Base-by-base conservation (phyloP, 2,888 invertebrate genomes). In the Malthinus flaveolus region DNA sequence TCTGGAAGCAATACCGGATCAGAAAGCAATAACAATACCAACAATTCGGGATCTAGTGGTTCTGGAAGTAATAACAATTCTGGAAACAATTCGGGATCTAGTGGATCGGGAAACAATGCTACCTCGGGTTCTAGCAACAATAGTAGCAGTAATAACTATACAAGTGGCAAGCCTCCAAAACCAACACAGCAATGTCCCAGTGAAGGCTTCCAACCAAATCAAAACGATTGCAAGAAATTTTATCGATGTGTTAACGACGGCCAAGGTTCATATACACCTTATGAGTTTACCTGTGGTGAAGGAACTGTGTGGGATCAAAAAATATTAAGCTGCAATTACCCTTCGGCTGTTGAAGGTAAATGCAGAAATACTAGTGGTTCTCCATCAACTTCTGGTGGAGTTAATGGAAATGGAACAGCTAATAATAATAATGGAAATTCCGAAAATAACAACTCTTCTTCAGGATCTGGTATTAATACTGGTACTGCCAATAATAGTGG, bases 191-290 rank as follows among this genome's bases (percentile, higher is more conserved):
- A 79, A 32, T 91, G 91, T 70, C 78, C 78, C 2, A 77, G 81
- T 15, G 90, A 90, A 76, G 93, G 92, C 15, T 90, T 89, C 64
- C 84, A 86, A 73, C 82, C 84, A 1, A 90, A 92, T 73, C 83
- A 86, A n/a, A 73, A 74, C 9, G 84, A 90, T 71, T 93, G 92
- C 72, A 81, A 36, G 11, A 32, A 31, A n/a, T 32, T 10, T 12
- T 12, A 9, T 13, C 3, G 11, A 33, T 9, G 13, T 11, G 32
- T 13, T 6, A 7, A 9, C 32, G 13, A 7, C 42, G 39, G 37
- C 5, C 3, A 6, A 9, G 13, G 32, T 6, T 13, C 3, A 5
- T n/a, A 32, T 11, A 15, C 7, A 7, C 9, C 8, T 1, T 9
- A 9, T 33, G 13, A 15, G 1, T 15, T 35, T 3, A 10, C 8